Conservation (phyloP, 2,888 invertebrate species). For the Protophormia terraenovae region DNA sequence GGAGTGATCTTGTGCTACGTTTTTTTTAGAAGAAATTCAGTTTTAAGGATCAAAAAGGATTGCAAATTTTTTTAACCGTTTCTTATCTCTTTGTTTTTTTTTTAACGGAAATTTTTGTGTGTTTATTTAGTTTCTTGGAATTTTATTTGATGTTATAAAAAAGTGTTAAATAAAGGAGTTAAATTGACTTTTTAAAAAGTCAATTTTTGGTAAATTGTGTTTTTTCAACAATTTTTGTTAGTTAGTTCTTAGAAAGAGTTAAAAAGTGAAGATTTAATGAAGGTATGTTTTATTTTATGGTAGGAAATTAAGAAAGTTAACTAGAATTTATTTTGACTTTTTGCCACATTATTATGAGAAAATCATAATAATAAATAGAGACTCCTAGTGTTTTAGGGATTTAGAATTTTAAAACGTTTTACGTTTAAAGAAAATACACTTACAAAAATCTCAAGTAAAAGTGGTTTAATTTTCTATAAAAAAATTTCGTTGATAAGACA, state of each 20-base stretch:
- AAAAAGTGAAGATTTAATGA: neutral
- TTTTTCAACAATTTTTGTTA: neutral
- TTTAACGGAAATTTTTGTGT: neutral
- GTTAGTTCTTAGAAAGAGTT: constrained; percentile 8
- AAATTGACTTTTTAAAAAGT: constrained; percentile 43
- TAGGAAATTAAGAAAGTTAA: constrained; percentile 22
- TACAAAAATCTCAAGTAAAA: too few species aligned
- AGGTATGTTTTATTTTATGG: neutral
- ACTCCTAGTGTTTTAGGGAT: constrained; percentile 14
- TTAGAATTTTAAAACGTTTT: neutral
- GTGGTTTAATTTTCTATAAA: neutral
- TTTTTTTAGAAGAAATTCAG: constrained; percentile 58
- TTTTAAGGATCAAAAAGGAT: constrained; percentile 58
- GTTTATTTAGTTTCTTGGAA: constrained; percentile 16
- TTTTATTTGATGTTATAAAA: neutral
- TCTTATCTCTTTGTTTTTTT: neutral
- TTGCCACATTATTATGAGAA: constrained; percentile 39
- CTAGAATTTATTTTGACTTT: constrained; percentile 38
- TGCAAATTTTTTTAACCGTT: constrained; percentile 3
- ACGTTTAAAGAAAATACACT: too few species aligned
- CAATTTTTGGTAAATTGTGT: constrained; percentile 27
- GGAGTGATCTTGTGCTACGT: constrained; percentile 19
- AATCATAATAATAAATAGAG: neutral
- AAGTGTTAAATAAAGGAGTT: constrained; percentile 27
- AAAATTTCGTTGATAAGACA: too few species aligned